phyloP scores from a whole-genome alignment of 2,888 invertebrate genomes.

The Drosophila differens region DNA sequence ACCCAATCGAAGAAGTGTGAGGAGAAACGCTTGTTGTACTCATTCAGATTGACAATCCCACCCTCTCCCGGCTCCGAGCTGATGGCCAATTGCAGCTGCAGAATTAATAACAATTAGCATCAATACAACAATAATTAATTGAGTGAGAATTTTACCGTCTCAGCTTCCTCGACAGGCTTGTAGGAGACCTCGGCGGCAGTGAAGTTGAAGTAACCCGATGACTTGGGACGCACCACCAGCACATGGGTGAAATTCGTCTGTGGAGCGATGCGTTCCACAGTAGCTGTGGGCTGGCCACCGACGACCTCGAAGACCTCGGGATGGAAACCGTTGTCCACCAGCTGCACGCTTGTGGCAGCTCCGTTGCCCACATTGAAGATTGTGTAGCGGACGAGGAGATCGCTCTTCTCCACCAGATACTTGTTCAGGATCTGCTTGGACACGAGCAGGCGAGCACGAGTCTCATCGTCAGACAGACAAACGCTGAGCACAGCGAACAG shows the following conservation, averaged over 20 bases:
- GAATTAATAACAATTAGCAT: slow-evolving; percentile 53
- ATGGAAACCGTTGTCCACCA: slow-evolving; percentile 95
- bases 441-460: slow-evolving; percentile 93
- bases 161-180: slow-evolving; percentile 92
- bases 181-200: slow-evolving; percentile 97
- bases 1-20: slow-evolving; percentile 99
- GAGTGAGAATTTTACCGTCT: slow-evolving; percentile 86
- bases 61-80: slow-evolving; percentile 98
- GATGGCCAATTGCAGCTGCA: slow-evolving; percentile 89
- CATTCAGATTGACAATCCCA: slow-evolving; percentile 95
- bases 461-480: slow-evolving; percentile 87
- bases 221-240: slow-evolving; percentile 95
- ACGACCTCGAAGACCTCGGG: slow-evolving; percentile 95
- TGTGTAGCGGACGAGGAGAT: slow-evolving; percentile 97
- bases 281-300: slow-evolving; percentile 93
- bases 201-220: slow-evolving; percentile 98
- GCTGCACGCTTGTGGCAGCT: slow-evolving; percentile 94
- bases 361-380: slow-evolving; percentile 96
- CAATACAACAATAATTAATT: neutral
- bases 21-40: slow-evolving; percentile 98
- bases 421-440: slow-evolving; percentile 98
- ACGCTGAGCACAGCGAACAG: slow-evolving; percentile 77
- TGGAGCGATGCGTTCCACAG: slow-evolving; percentile 95
- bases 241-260: slow-evolving; percentile 97
- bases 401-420: slow-evolving; percentile 98